A percentile compares a stretch with the other conserved stretches of the same genome.
phyloP scores from a whole-genome alignment of 2,113 vertebrate species.

The Xiphias gladius region DNA sequence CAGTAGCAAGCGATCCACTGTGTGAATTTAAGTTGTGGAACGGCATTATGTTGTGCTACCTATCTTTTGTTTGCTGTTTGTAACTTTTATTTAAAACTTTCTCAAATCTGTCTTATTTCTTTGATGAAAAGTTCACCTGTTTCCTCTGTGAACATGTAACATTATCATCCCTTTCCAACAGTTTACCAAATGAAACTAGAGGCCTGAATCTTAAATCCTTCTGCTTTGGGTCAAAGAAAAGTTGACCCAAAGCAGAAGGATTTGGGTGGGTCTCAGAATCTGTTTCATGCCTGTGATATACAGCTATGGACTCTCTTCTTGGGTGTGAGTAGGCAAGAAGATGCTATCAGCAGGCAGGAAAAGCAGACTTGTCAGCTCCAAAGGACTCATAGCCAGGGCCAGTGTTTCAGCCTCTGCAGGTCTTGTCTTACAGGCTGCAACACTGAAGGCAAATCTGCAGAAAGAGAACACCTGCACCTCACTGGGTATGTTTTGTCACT shows the following conservation, averaged over 20 bases:
- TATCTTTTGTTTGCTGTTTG: too few relatives aligned
- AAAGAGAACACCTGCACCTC: neutral
- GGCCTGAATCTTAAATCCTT: neutral
- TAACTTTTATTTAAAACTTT: neutral
- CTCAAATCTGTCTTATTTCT: neutral
- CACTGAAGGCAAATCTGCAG: neutral
- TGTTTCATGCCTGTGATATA: neutral
- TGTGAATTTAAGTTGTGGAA: neutral
- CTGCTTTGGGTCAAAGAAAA: neutral
- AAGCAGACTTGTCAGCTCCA: conserved; percentile 14
- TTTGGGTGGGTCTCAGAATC: neutral
- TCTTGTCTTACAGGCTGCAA: conserved; percentile 16
- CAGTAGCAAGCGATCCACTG: too few relatives aligned
- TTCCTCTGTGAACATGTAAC: too few relatives aligned
- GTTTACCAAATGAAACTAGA: neutral
- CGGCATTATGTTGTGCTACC: too few relatives aligned
- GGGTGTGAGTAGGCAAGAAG: conserved; percentile 19
- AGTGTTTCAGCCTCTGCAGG: neutral
- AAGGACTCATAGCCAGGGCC: conserved; percentile 8
- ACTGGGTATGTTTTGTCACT: neutral
- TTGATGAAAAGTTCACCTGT: neutral
- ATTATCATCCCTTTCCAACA: neutral
- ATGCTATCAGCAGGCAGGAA: conserved; percentile 40
- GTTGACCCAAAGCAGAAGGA: too few relatives aligned
- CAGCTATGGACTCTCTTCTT: neutral